A percentile compares a stretch with the other conserved stretches of the same genome.
These are phyloP conservation scores for Alces alces DNA, from an alignment of 2,113 vertebrate genomes.

Conservation along the genomic window DNA sequence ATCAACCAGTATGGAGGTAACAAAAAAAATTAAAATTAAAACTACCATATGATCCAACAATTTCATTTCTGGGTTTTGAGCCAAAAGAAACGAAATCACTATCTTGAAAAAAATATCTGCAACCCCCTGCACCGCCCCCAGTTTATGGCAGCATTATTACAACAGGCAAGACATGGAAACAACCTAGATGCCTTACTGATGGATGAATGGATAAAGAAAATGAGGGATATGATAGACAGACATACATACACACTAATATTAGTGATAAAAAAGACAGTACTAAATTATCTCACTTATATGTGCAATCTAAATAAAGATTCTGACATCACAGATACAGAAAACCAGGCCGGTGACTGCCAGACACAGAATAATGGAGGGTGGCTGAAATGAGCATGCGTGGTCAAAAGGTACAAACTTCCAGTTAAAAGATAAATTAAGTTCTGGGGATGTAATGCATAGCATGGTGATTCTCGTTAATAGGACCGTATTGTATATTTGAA, in stretches of 20 bases:
- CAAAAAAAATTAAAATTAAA: background rate
- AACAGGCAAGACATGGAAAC: background rate
- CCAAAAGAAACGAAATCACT: background rate
- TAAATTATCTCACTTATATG: background rate
- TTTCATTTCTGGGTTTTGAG: background rate
- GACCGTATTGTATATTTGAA: background rate
- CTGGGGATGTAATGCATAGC: background rate
- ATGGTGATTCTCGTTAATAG: background rate
- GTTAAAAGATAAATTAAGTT: background rate
- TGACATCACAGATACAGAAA: background rate
- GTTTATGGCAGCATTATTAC: background rate
- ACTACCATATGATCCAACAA: background rate
- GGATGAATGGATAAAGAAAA: background rate
- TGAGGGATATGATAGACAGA: background rate
- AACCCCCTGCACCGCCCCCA: fast-evolving
- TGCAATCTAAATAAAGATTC: background rate
- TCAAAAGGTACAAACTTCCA: background rate
- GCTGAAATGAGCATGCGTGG: background rate
- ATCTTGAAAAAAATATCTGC: background rate
- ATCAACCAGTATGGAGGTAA: no score
- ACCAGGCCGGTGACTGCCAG: background rate
- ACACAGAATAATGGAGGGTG: no score
- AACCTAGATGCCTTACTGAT: background rate
- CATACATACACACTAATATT: background rate
- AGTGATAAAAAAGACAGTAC: background rate